phyloP scores from a whole-genome alignment of 2,888 invertebrate species.

The Galerucella calmariensis region DNA sequence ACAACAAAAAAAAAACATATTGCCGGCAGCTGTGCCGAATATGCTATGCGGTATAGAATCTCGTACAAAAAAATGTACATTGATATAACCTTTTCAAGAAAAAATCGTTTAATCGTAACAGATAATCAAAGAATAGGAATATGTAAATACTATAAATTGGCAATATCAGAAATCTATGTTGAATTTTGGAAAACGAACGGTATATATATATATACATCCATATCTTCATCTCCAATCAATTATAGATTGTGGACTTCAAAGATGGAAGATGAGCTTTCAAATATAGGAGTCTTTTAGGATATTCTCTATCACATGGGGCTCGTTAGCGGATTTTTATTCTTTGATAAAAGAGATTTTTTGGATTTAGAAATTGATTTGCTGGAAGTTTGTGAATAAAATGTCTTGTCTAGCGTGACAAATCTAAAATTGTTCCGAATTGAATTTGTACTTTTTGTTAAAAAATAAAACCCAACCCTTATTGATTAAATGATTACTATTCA shows the following conservation, averaged over 20 bases:
- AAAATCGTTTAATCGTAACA: background rate
- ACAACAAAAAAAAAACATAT: too few relatives aligned
- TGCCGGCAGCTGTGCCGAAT: too few relatives aligned
- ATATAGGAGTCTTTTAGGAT: constrained; percentile 25
- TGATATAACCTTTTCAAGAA: background rate
- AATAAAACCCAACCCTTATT: too few relatives aligned
- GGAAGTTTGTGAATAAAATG: background rate
- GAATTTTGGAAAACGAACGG: constrained; percentile 5
- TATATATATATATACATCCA: background rate
- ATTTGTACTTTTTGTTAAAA: too few relatives aligned
- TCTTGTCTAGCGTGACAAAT: background rate
- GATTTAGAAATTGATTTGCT: background rate
- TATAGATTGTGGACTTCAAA: constrained; percentile 50
- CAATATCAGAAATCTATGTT: constrained; percentile 11
- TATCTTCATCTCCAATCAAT: constrained; percentile 47
- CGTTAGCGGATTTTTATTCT: constrained; percentile 42
- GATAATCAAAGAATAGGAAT: constrained; percentile 1
- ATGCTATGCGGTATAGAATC: background rate
- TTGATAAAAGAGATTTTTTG: constrained; percentile 19
- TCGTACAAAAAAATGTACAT: background rate
- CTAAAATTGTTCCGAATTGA: background rate
- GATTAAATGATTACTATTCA: too few relatives aligned
- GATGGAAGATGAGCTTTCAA: constrained; percentile 40
- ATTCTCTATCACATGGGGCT: constrained; percentile 41
- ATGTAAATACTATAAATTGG: constrained; percentile 19